Evolutionary conservation across 2,113 vertebrate species (phyloP), one percentile per base, ranked within the genome.

Genomic region (Ivindomyrus marchei): DNA sequence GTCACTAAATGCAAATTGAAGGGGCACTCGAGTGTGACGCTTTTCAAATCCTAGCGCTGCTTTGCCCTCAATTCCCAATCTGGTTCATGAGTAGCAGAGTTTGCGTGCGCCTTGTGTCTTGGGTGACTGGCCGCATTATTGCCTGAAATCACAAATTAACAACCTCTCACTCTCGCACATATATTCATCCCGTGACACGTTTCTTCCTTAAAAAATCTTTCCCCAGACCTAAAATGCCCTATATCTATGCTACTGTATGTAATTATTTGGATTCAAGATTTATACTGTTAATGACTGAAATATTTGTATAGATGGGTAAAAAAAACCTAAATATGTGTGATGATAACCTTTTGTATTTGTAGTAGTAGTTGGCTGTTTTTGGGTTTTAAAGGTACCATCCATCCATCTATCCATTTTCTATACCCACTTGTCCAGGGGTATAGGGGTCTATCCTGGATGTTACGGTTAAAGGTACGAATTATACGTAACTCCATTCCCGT

Each of bases 121-220:
- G 94, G 94, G 93, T 95, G 94, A 95, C 93, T 94, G 94, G 91
- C 93, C 92, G 90, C 94, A 94, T 95, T 94, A 94, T 95, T 95
- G 94, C 92, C 93, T 92, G 90, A 93, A 94, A 94, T 95, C 94
- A 94, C 91, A 94, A 93, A 94, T 95, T 94, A 94, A 94, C 93
- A 92, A 92, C 90, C 90, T 93, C 93, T 66, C 53, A 45, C 36
- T 58, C 31, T 3, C 10, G 17, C 39, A 42, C 53, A 62, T 88
- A 24, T 62, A 24, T 45, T 13, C 39, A 46, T 62, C 50, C 24
- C 6, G 21, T 9, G n/a, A 45, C 36, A 62, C 19, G 21, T 45
- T 62, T n/a, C 53, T 62, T 39, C 39, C 31, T 74, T 27, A 9
- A 74, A 88, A 80, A 52, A 49, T 86, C 84, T 86, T 86, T 50